These are phyloP conservation scores for Platysteira castanea DNA, from an alignment of 2,113 vertebrate genomes.

Conservation along the genomic window DNA sequence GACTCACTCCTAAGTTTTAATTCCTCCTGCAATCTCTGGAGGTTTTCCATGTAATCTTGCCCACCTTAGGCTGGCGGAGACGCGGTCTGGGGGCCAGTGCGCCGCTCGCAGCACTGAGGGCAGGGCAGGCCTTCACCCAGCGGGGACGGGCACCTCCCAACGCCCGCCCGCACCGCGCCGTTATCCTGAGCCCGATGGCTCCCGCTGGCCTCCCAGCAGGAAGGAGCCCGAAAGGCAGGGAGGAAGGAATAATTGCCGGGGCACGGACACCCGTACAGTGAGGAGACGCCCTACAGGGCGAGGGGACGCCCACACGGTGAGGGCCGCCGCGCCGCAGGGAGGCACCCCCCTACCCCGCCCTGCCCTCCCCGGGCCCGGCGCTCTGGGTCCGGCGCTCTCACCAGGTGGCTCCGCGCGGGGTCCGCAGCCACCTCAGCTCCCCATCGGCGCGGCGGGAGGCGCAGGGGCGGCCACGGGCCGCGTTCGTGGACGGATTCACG, in stretches of 20 bases:
- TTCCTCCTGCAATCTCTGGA: background rate
- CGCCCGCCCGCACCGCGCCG: background rate
- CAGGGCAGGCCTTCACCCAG: background rate
- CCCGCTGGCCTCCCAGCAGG: background rate
- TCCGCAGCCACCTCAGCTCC: background rate
- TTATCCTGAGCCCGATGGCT: background rate
- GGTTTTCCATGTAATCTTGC: background rate
- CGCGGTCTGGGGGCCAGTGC: background rate
- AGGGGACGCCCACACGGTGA: background rate
- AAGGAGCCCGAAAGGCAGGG: background rate
- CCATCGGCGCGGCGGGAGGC: background rate
- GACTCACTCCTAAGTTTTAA: background rate
- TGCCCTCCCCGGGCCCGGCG: background rate
- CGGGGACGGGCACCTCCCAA: background rate
- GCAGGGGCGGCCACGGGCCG: background rate
- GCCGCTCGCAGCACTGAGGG: background rate
- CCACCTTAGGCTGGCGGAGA: background rate
- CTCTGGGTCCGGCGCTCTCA: background rate
- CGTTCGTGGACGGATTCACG: rapidly evolving
- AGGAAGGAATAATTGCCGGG: background rate
- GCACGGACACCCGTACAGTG: no score
- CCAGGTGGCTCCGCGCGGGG: background rate
- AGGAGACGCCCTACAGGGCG: background rate
- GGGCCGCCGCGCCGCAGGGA: no score
- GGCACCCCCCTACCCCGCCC: no score